These are phyloP conservation scores for Lepidurus apus DNA, from an alignment of 1,140 invertebrate species.

Conservation along the genomic window DNA sequence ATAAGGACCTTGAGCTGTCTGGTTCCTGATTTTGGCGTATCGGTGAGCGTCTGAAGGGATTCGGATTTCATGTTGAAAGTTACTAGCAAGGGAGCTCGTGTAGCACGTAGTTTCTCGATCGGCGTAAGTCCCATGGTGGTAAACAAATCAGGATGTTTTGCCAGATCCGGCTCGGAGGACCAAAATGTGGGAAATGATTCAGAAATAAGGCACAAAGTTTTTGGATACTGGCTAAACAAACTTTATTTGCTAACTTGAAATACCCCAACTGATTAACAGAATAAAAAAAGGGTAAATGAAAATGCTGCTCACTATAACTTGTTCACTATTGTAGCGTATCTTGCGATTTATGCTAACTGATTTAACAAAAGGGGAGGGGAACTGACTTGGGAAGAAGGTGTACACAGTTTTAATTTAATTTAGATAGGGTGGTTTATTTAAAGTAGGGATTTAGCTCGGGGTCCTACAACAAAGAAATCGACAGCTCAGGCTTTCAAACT, in stretches of 20 bases:
- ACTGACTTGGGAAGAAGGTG: too few relatives aligned
- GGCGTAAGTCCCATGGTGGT: neutral
- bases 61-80: neutral
- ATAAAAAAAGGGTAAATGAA: neutral
- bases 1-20: neutral
- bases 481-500: too few relatives aligned
- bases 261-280: neutral
- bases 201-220: neutral
- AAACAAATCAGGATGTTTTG: neutral
- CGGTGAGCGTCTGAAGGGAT: neutral
- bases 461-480: too few relatives aligned
- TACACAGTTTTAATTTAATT: too few relatives aligned
- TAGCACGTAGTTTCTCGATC: neutral
- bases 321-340: constrained; percentile 5
- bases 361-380: too few relatives aligned
- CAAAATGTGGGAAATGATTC: neutral
- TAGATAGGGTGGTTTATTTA: too few relatives aligned
- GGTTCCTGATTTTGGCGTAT: neutral
- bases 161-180: constrained; percentile 10
- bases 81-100: neutral
- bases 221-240: constrained; percentile 14
- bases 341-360: too few relatives aligned
- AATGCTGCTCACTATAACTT: neutral
- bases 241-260: constrained; percentile 1
- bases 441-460: too few relatives aligned